Base-by-base conservation (phyloP, 2,888 invertebrate genomes). In the Pyrochroa serraticornis region DNA sequence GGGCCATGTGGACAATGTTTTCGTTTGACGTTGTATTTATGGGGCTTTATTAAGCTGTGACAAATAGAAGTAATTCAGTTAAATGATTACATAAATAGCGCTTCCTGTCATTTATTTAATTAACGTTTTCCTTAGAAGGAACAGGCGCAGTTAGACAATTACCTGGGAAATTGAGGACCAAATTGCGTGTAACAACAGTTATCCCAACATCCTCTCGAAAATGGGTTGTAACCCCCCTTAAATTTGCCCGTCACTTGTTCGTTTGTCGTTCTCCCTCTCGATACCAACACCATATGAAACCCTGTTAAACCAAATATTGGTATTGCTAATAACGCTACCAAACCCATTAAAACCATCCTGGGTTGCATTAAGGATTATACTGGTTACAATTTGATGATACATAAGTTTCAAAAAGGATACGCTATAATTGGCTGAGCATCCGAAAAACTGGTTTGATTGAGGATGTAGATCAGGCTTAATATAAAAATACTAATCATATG, bases 161-260 rank as follows among this genome's bases (percentile, higher is more conserved):
- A 97, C 97, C 95, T 95, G 75, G 98, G 98, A 85, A 93, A 96
- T 81, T 95, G 95, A 52, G 97, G 97, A 66, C 97, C 97, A 80
- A 95, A 98, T 75, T 98, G 90, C 63, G 94, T 90, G 77, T 94
- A 93, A 79, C 93, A 93, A 81, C 97, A 96, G 81, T 99, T 99
- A 75, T 90, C 87, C 86, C 92, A 91, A 80, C 97, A 98, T 31
- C 97, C 97, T 75, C 90, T 85, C 3, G 95, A 96, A 83, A 98
- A 99, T 50, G 99, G 99, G 85, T 99, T 99, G 81, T 94, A 96
- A 35, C 97, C 98, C 51, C 96, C 96, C 75, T 96, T 94, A 83
- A 98, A 99, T 83, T 98, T 98, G 55, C 97, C 97, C 9, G 99
- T 99, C 62, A 99, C 98, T 85, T 99, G 99, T 82, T 99, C 99